Evolutionary conservation across 53 echinoderm and acorn worm genomes (phyloP).

Genomic region (Glandiceps talaboti): DNA sequence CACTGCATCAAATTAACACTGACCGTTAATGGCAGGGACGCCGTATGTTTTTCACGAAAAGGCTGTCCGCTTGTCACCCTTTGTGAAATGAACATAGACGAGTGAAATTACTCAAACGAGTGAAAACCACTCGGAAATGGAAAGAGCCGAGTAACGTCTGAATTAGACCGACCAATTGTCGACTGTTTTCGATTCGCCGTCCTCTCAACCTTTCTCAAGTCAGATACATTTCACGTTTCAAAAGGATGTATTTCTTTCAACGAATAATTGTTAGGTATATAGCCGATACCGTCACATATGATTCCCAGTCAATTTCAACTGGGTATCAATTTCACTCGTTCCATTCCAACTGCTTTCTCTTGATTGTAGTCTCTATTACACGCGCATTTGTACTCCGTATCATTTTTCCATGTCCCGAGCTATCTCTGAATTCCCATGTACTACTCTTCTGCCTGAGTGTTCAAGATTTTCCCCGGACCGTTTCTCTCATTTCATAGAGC

Average conservation of each 20-base stretch:
- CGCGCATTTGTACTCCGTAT: not conserved
- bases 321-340: not conserved
- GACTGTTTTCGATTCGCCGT: not conserved
- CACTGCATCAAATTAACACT: not conserved
- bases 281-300: not conserved
- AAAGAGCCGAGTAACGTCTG: not conserved
- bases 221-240: not conserved
- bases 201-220: constrained; percentile 8
- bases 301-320: not conserved
- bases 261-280: not conserved
- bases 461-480: not conserved
- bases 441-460: not conserved
- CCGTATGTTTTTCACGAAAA: constrained; percentile 9
- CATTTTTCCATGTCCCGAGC: not conserved
- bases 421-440: not conserved
- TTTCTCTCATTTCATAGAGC: not conserved
- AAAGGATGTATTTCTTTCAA: not conserved
- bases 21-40: not conserved
- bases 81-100: not conserved
- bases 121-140: not conserved
- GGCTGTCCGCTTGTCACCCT: constrained; percentile 1
- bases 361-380: not conserved
- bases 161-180: not conserved
- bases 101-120: not conserved
- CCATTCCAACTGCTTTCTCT: not conserved